Evolutionary conservation across 2,113 vertebrate genomes (phyloP).

Genomic region (Microcebus ravelobensis): DNA sequence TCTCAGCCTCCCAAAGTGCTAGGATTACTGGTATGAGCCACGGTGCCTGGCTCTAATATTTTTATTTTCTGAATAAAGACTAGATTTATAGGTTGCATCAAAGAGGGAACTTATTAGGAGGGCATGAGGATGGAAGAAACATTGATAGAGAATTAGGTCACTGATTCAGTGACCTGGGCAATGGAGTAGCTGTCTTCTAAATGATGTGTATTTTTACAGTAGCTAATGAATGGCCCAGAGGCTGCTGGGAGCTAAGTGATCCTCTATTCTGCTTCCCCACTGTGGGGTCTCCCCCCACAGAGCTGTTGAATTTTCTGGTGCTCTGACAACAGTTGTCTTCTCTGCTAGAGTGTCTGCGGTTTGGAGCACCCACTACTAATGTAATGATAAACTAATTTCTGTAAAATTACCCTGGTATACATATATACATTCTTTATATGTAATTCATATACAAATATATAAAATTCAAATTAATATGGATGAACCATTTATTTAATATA

Average conservation of each 20-base stretch:
- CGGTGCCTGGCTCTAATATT: background rate
- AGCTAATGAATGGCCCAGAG: background rate
- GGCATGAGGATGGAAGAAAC: background rate
- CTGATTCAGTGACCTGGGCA: background rate
- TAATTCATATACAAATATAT: background rate
- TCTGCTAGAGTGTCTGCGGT: background rate
- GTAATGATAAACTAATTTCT: background rate
- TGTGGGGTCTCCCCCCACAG: rapidly evolving
- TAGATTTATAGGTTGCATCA: background rate
- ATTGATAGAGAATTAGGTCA: background rate
- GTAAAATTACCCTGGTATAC: background rate
- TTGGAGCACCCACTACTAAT: background rate
- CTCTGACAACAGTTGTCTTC: background rate
- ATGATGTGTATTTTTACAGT: background rate
- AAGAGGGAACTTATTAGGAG: background rate
- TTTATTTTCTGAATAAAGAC: background rate
- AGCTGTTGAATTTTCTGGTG: rapidly evolving
- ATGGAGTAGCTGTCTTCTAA: background rate
- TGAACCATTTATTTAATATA: background rate
- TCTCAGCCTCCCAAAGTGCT: too few relatives aligned
- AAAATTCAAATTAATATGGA: background rate
- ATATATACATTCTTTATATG: background rate
- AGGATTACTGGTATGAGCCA: too few relatives aligned
- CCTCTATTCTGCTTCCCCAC: too few relatives aligned
- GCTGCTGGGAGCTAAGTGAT: background rate